These are phyloP conservation scores for Calliscelio sp. DNA, from an alignment of 2,888 invertebrate species.

Conservation along the genomic window DNA sequence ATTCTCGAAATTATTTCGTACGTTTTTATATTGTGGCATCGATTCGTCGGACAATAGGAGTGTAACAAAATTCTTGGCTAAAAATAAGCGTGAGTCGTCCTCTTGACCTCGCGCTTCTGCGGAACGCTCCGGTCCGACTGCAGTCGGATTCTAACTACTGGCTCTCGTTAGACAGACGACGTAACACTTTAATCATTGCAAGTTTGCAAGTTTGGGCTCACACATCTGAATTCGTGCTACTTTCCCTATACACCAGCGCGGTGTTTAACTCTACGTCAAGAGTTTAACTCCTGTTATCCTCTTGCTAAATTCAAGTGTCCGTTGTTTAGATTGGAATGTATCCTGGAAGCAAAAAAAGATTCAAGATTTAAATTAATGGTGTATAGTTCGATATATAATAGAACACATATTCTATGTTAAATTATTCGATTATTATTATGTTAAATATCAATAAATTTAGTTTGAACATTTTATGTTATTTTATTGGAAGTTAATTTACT, in stretches of 20 bases:
- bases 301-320: constrained; percentile 20
- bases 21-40: not conserved
- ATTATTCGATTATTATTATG: too few relatives aligned
- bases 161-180: constrained; percentile 51
- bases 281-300: constrained; percentile 43
- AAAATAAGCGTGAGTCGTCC: constrained; percentile 48
- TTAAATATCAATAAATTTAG: too few relatives aligned
- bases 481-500: too few relatives aligned
- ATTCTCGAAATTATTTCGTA: too few relatives aligned
- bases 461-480: too few relatives aligned
- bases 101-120: constrained; percentile 63
- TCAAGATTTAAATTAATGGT: too few relatives aligned
- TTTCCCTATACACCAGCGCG: constrained; percentile 37
- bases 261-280: constrained; percentile 51
- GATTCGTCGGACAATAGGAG: not conserved
- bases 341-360: too few relatives aligned
- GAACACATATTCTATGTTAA: too few relatives aligned
- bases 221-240: constrained; percentile 37
- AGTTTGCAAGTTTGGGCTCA: constrained; percentile 48
- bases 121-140: constrained; percentile 41
- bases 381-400: too few relatives aligned
- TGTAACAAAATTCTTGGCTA: constrained; percentile 11
- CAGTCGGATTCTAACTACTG: constrained; percentile 57
- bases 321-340: constrained; percentile 16
- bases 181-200: constrained; percentile 66